Percentiles rank a stretch among this genome's conserved stretches.
phyloP scores from a whole-genome alignment of 2,797 vertebrate species.

The Esox masquinongy region DNA sequence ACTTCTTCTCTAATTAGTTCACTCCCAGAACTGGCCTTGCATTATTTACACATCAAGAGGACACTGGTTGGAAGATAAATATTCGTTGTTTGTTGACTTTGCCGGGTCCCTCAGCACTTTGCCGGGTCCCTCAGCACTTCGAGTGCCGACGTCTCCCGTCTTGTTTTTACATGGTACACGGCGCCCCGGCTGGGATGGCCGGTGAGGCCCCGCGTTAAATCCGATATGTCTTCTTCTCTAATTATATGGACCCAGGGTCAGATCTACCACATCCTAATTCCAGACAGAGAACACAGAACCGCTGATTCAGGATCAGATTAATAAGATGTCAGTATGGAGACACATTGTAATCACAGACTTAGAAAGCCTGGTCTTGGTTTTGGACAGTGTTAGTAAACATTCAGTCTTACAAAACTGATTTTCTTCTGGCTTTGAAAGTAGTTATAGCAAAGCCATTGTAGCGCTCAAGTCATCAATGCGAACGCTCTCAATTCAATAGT shows the following conservation, averaged over 20 bases:
- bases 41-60: conserved; percentile 82
- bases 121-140: conserved; percentile 55
- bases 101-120: conserved; percentile 56
- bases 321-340: conserved; percentile 49
- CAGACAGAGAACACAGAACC: conserved; percentile 34
- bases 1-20: conserved; percentile 73
- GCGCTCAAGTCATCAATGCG: background rate
- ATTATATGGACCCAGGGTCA: conserved; percentile 55
- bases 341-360: conserved; percentile 38
- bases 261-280: conserved; percentile 1
- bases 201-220: conserved; percentile 16
- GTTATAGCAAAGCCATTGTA: background rate
- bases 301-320: conserved; percentile 44
- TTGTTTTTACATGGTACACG: conserved; percentile 45
- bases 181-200: background rate
- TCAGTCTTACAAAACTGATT: background rate
- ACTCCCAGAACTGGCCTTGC: conserved; percentile 68
- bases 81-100: conserved; percentile 79
- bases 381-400: background rate
- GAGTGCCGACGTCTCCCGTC: conserved; percentile 38
- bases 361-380: conserved; percentile 9
- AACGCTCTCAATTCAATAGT: background rate
- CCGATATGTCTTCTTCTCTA: conserved; percentile 53
- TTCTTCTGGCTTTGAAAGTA: background rate
- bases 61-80: conserved; percentile 71